Evolutionary conservation across 2,888 invertebrate genomes (phyloP).

Genomic region (Parnassius glacialis): DNA sequence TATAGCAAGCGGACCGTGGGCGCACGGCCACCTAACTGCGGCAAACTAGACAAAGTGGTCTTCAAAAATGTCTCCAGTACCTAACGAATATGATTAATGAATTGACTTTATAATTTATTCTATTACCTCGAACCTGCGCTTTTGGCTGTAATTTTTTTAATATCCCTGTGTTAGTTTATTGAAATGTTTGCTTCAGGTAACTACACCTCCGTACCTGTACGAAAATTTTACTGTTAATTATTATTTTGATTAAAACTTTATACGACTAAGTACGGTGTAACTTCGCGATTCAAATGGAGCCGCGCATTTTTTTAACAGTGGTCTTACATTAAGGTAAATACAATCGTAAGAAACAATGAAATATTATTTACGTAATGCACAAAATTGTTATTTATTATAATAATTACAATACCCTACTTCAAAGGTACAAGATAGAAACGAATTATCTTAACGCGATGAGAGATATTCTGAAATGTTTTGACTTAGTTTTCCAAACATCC

Average conservation of each 20-base stretch:
- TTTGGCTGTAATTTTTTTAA: conserved; percentile 66
- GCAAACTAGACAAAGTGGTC: conserved; percentile 69
- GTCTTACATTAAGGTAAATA: conserved; percentile 78
- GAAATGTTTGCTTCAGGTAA: conserved; percentile 69
- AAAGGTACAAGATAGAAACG: conserved; percentile 79
- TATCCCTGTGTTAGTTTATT: conserved; percentile 78
- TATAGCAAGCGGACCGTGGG: conserved; percentile 52
- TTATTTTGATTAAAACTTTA: conserved; percentile 73
- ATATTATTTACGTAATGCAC: conserved; percentile 79
- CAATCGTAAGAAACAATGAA: conserved; percentile 79
- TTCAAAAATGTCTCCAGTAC: conserved; percentile 67
- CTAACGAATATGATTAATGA: conserved; percentile 79
- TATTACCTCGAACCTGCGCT: conserved; percentile 79
- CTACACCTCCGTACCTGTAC: conserved; percentile 55
- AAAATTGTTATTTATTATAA: conserved; percentile 78
- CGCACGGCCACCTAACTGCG: conserved; percentile 41
- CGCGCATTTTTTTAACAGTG: conserved; percentile 70
- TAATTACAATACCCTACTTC: conserved; percentile 80
- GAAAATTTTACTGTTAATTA: conserved; percentile 59
- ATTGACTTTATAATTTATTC: conserved; percentile 79
- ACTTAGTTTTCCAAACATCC: conserved; percentile 71
- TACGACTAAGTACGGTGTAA: conserved; percentile 75
- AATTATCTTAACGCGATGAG: conserved; percentile 79
- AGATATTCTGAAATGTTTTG: conserved; percentile 77
- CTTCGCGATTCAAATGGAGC: conserved; percentile 62